Conservation (phyloP, 1,140 invertebrate genomes). For the Eurosta solidaginis region DNA sequence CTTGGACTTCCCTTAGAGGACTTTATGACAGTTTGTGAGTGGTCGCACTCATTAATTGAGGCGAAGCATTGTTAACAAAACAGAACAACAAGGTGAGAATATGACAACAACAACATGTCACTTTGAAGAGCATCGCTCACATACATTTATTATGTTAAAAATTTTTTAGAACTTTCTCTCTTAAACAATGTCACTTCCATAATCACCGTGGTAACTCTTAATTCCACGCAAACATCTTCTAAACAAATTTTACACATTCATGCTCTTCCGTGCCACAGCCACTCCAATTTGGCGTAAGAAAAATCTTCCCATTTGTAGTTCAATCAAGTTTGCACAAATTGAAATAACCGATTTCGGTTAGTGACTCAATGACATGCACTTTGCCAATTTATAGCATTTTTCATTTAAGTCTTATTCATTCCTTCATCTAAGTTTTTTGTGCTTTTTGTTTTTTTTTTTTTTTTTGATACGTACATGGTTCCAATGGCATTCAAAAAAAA, state of each 20-base stretch:
- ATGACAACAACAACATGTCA: too few species aligned
- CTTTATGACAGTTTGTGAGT: too few species aligned
- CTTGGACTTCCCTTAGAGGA: too few species aligned
- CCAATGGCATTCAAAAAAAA: neutral
- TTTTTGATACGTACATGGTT: too few species aligned
- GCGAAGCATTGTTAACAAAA: too few species aligned
- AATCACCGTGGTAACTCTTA: neutral
- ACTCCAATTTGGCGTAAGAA: slow-evolving; percentile 4
- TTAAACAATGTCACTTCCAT: too few species aligned
- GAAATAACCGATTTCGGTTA: slow-evolving; percentile 40
- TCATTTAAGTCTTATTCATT: neutral
- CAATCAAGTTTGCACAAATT: slow-evolving; percentile 55
- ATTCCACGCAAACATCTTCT: neutral
- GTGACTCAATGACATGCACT: slow-evolving; percentile 52
- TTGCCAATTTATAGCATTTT: slow-evolving; percentile 38
- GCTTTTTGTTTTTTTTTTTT: neutral
- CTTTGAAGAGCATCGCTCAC: neutral
- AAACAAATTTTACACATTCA: neutral
- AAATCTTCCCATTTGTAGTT: slow-evolving; percentile 10
- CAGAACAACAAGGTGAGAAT: too few species aligned
- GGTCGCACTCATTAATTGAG: too few species aligned
- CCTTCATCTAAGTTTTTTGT: neutral
- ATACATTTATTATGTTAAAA: neutral
- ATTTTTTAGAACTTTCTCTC: neutral
- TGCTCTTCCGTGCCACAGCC: neutral